Percentiles rank a stretch among this genome's conserved stretches.
Conservation (phyloP, 2,113 vertebrate species). For the Cyprinodon variegatus region DNA sequence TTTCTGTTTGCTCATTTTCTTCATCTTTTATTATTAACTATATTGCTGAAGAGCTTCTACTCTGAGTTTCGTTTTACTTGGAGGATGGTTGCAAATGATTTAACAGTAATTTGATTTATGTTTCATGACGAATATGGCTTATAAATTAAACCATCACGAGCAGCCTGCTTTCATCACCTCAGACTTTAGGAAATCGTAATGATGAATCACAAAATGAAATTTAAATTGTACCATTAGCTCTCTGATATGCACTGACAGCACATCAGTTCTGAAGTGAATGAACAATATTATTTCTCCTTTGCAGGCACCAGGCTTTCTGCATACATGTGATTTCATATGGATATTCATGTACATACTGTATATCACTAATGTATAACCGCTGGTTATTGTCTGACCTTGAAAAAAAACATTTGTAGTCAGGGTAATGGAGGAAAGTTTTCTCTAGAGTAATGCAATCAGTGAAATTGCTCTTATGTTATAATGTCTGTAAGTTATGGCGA, state of each 20-base stretch:
- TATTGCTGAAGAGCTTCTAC: not conserved
- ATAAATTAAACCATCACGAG: not conserved
- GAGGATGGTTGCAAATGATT: conserved; percentile 14
- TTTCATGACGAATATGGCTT: conserved; percentile 5
- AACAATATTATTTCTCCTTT: conserved; percentile 29
- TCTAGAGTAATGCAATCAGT: not conserved
- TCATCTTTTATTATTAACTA: conserved; percentile 24
- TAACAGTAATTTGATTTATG: not conserved
- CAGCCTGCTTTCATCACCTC: conserved; percentile 12
- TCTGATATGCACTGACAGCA: conserved; percentile 7
- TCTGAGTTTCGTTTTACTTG: not conserved
- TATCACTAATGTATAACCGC: not conserved
- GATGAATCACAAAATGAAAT: conserved; percentile 28
- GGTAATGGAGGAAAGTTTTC: not conserved
- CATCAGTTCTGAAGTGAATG: conserved; percentile 24
- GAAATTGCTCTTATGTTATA: no score
- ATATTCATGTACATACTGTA: conserved; percentile 5
- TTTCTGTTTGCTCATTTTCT: conserved; percentile 29
- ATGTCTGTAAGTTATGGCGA: no score
- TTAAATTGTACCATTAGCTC: conserved; percentile 32
- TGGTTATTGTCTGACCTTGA: not conserved
- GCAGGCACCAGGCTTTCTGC: conserved; percentile 5
- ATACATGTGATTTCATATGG: conserved; percentile 5
- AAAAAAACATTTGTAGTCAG: not conserved
- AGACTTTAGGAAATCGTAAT: conserved; percentile 6